Percentiles rank a stretch among this genome's conserved stretches.
Evolutionary conservation across 2,113 vertebrate species (phyloP).

Genomic region (Indicator indicator): DNA sequence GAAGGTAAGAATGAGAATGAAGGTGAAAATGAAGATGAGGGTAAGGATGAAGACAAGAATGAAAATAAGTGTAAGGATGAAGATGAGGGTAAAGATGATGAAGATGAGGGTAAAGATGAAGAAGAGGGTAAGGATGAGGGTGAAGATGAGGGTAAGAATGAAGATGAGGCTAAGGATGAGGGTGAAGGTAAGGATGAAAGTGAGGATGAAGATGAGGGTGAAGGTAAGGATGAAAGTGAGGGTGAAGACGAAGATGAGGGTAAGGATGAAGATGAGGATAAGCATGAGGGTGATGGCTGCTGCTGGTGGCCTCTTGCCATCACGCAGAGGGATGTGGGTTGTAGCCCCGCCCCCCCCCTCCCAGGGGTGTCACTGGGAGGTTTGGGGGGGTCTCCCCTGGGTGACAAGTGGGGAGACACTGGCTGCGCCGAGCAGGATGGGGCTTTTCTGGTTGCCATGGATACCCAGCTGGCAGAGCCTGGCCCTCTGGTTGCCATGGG

Average conservation of each 20-base stretch:
- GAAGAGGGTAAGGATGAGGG: no score
- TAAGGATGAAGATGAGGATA: background rate
- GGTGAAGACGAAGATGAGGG: no score
- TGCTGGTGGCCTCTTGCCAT: fast-evolving
- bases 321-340: background rate
- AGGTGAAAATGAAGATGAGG: no score
- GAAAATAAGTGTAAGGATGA: no score
- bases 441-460: slow-evolving; percentile 72
- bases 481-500: slow-evolving; percentile 77
- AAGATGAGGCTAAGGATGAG: no score
- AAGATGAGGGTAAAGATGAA: no score
- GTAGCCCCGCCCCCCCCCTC: background rate
- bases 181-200: no score
- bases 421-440: background rate
- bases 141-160: no score
- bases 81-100: background rate
- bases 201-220: no score
- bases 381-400: background rate
- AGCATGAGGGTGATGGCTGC: background rate
- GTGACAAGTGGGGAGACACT: background rate
- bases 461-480: slow-evolving; percentile 73
- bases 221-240: background rate
- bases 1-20: no score
- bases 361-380: fast-evolving
- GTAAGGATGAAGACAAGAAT: no score